A percentile compares a stretch with the other conserved stretches of the same genome.
Conservation (phyloP, 2,113 vertebrate species). For the Epinephelus cyanopodus region DNA sequence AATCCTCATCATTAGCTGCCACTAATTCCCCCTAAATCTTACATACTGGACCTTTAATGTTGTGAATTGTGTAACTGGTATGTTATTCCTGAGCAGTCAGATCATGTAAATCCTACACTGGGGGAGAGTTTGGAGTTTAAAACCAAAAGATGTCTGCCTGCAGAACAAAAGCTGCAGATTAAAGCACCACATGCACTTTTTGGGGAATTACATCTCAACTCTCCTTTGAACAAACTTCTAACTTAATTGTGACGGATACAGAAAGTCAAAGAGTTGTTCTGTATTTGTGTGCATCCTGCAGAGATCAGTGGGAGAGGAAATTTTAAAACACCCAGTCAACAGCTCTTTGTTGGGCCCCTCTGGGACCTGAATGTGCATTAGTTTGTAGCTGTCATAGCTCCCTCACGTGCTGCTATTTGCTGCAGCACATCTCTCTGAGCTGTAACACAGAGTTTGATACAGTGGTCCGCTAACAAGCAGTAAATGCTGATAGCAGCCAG, state of each 20-base stretch:
- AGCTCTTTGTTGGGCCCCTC: slow-evolving; percentile 29
- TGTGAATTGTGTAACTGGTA: neutral
- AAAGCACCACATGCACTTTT: neutral
- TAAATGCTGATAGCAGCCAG: slow-evolving; percentile 22
- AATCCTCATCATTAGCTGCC: no score
- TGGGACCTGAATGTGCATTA: slow-evolving; percentile 26
- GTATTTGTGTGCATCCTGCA: neutral
- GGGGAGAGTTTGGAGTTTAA: no score
- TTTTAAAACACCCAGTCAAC: no score
- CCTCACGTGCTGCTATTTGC: slow-evolving; percentile 33
- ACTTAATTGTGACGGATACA: neutral
- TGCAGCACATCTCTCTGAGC: neutral
- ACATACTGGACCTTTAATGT: no score
- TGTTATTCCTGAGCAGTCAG: neutral
- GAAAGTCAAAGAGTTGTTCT: neutral
- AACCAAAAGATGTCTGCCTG: neutral
- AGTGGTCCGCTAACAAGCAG: slow-evolving; percentile 17
- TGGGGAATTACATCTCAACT: neutral
- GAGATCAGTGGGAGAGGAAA: slow-evolving; percentile 14
- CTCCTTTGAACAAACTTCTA: slow-evolving; percentile 30
- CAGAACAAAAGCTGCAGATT: neutral
- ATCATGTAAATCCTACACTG: no score
- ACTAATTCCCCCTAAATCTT: no score
- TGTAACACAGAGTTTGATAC: slow-evolving; percentile 19
- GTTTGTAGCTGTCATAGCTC: slow-evolving; percentile 33